Conservation (phyloP, 2,113 vertebrate genomes). For the Balaenoptera acutorostrata region DNA sequence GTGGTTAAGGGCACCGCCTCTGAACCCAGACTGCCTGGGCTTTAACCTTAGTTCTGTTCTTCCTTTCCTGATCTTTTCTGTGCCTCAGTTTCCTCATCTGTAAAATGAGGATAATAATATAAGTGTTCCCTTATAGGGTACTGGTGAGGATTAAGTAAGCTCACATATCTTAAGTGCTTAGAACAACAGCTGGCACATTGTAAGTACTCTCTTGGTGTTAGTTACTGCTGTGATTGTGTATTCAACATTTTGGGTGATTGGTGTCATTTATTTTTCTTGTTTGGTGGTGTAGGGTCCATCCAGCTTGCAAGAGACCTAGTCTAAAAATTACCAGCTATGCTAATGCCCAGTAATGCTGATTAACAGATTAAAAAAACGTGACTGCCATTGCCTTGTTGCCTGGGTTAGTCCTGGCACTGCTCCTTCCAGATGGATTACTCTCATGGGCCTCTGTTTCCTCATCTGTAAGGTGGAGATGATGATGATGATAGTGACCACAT, state of each 20-base stretch:
- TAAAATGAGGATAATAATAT: background rate
- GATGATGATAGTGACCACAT: background rate
- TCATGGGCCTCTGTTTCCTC: background rate
- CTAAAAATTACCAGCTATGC: background rate
- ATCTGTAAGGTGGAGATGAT: background rate
- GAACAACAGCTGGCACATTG: background rate
- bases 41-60: background rate
- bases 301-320: background rate
- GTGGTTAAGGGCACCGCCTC: background rate
- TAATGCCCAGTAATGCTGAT: background rate
- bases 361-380: background rate
- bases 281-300: background rate
- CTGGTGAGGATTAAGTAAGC: background rate
- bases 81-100: background rate
- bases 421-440: background rate
- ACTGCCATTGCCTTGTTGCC: background rate
- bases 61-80: background rate
- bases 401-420: background rate
- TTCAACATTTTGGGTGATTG: background rate
- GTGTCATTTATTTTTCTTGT: background rate
- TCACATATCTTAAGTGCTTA: background rate
- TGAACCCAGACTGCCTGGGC: background rate
- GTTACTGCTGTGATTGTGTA: background rate
- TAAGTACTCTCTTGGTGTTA: background rate
- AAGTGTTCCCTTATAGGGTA: background rate